Percentiles rank a stretch among this genome's conserved stretches.
These are phyloP conservation scores for Mechanitis mazaeus DNA, from an alignment of 2,888 invertebrate species.

Conservation along the genomic window DNA sequence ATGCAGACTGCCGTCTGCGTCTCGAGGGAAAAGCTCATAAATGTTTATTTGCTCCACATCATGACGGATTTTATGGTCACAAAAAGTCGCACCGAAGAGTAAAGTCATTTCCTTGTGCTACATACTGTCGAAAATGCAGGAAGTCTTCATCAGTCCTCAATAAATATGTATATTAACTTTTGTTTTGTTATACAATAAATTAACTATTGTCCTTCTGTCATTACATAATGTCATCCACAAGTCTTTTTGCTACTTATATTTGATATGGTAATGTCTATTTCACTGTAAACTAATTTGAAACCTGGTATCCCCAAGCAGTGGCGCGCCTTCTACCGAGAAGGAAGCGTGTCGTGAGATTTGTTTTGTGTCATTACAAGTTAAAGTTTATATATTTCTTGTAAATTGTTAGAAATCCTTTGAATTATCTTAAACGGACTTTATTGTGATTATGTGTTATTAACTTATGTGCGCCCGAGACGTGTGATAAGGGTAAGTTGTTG, in stretches of 20 bases:
- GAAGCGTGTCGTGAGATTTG: slow-evolving; percentile 35
- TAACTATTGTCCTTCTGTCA: too few species aligned
- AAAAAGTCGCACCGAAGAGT: slow-evolving; percentile 29
- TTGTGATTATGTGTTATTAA: slow-evolving; percentile 72
- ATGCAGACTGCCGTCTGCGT: slow-evolving; percentile 26
- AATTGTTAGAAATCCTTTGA: slow-evolving; percentile 43
- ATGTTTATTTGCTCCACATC: slow-evolving; percentile 29
- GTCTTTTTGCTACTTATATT: slow-evolving; percentile 10
- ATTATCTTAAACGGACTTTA: slow-evolving; percentile 48
- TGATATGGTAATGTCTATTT: slow-evolving; percentile 24
- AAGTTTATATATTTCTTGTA: slow-evolving; percentile 64
- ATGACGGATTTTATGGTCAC: slow-evolving; percentile 25
- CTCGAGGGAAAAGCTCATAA: slow-evolving; percentile 23
- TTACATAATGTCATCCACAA: too few species aligned
- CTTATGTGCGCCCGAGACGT: slow-evolving; percentile 56
- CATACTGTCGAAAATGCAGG: slow-evolving; percentile 39
- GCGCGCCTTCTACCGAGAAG: slow-evolving; percentile 51
- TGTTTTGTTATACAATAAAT: slow-evolving; percentile 1
- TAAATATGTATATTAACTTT: slow-evolving; percentile 8
- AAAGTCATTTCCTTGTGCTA: slow-evolving; percentile 37
- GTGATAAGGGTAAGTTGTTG: slow-evolving; percentile 68
- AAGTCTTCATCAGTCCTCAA: slow-evolving; percentile 18
- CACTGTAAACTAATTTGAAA: slow-evolving; percentile 27
- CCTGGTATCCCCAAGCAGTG: slow-evolving; percentile 57
- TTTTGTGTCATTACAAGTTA: slow-evolving; percentile 53